phyloP scores from a whole-genome alignment of 2,888 invertebrate genomes.

The Aspidiotus destructor region DNA sequence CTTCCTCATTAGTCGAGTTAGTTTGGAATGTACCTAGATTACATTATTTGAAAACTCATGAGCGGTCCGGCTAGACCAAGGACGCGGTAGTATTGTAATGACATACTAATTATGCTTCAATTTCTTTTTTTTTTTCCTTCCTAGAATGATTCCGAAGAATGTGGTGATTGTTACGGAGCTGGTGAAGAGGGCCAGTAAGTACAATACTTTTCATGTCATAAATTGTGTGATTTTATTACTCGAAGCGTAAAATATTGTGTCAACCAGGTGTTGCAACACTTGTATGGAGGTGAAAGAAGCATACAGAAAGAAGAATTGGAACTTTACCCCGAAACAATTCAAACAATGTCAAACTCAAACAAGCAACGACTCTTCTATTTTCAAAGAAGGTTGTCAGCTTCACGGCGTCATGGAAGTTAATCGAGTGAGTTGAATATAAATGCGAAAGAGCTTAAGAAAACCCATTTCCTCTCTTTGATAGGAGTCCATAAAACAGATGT shows the following conservation, averaged over 20 bases:
- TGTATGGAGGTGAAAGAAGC: slow-evolving; percentile 93
- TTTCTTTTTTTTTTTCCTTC: neutral
- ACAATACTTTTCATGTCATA: slow-evolving; percentile 34
- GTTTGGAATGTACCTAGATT: no score
- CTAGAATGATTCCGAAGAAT: slow-evolving; percentile 41
- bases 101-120: no score
- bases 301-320: slow-evolving; percentile 79
- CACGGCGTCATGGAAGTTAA: slow-evolving; percentile 92
- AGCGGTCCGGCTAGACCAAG: no score
- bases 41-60: no score
- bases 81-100: no score
- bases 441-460: no score
- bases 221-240: slow-evolving; percentile 3
- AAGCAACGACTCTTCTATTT: slow-evolving; percentile 60
- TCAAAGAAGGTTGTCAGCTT: slow-evolving; percentile 90
- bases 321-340: slow-evolving; percentile 66
- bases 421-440: slow-evolving; percentile 50
- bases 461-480: no score
- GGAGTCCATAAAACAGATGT: no score
- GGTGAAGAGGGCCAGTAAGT: slow-evolving; percentile 42
- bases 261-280: slow-evolving; percentile 84
- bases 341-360: slow-evolving; percentile 79
- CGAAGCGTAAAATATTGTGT: neutral
- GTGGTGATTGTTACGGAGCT: slow-evolving; percentile 96
- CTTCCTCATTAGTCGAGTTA: no score